Percentiles rank a stretch among this genome's conserved stretches.
phyloP scores from a whole-genome alignment of 2,888 invertebrate genomes.

The Fissipunctia ypsillon region DNA sequence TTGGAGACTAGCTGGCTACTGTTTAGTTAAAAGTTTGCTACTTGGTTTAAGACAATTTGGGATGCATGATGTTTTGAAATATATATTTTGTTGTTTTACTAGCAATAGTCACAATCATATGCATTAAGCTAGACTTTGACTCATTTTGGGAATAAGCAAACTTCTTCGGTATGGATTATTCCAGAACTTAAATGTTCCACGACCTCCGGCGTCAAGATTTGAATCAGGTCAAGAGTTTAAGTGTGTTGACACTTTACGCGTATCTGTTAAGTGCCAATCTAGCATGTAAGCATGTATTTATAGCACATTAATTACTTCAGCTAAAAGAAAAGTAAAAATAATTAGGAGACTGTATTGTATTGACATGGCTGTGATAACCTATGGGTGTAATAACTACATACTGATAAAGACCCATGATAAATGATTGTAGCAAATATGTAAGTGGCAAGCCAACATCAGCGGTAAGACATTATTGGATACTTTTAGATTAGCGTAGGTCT shows the following conservation, averaged over 20 bases:
- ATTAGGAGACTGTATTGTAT: background rate
- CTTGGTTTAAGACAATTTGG: background rate
- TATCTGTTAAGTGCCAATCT: slow-evolving; percentile 23
- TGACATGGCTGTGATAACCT: slow-evolving; percentile 19
- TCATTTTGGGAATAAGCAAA: background rate
- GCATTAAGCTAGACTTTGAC: background rate
- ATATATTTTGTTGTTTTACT: background rate
- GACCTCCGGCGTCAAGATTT: slow-evolving; percentile 24
- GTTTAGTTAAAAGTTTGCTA: background rate
- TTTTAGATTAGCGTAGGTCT: background rate
- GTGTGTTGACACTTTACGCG: slow-evolving; percentile 28
- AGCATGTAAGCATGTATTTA: slow-evolving; percentile 8
- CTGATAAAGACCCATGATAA: background rate
- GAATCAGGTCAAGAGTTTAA: slow-evolving; percentile 41
- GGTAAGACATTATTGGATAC: background rate
- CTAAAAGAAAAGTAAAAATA: background rate
- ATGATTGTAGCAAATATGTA: background rate
- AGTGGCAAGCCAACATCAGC: background rate
- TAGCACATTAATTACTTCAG: slow-evolving; percentile 3
- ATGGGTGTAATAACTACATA: background rate
- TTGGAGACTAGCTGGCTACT: too few species aligned
- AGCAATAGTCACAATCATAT: background rate
- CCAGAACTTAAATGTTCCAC: slow-evolving; percentile 1
- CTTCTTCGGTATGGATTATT: background rate
- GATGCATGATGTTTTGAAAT: background rate